These are phyloP conservation scores for Tetheella fluctuosa DNA, from an alignment of 2,888 invertebrate species.

Conservation along the genomic window DNA sequence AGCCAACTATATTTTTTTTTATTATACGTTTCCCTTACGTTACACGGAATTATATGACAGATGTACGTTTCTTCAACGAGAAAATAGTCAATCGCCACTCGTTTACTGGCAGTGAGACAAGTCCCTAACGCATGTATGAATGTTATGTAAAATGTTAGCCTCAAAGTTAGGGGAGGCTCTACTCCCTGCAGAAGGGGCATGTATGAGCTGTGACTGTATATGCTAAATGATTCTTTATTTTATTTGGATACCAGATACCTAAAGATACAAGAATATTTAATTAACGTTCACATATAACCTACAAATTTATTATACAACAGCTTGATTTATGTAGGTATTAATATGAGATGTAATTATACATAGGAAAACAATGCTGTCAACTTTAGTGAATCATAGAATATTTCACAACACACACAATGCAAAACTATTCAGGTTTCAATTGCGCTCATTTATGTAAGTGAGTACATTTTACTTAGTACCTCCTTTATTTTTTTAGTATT, in stretches of 20 bases:
- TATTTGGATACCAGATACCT: background rate
- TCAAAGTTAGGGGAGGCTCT: background rate
- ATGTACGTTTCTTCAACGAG: too few relatives aligned
- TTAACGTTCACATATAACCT: background rate
- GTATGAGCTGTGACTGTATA: too few relatives aligned
- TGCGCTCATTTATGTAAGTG: slow-evolving; percentile 12
- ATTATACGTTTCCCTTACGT: too few relatives aligned
- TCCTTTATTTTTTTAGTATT: slow-evolving; percentile 58
- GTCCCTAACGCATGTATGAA: too few relatives aligned
- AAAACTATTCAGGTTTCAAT: background rate
- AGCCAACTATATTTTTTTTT: too few relatives aligned
- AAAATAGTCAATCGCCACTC: too few relatives aligned
- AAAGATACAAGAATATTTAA: background rate
- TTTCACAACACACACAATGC: background rate
- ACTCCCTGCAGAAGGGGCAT: background rate
- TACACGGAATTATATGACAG: too few relatives aligned
- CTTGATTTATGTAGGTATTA: background rate
- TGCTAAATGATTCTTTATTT: too few relatives aligned
- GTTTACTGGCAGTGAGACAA: too few relatives aligned
- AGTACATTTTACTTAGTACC: slow-evolving; percentile 45
- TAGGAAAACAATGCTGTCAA: background rate
- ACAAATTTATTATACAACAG: background rate
- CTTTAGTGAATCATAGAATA: background rate
- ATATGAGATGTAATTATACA: background rate
- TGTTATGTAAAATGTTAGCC: too few relatives aligned